phyloP scores from a whole-genome alignment of 2,888 invertebrate species.

The Dasysyrphus tricinctus region DNA sequence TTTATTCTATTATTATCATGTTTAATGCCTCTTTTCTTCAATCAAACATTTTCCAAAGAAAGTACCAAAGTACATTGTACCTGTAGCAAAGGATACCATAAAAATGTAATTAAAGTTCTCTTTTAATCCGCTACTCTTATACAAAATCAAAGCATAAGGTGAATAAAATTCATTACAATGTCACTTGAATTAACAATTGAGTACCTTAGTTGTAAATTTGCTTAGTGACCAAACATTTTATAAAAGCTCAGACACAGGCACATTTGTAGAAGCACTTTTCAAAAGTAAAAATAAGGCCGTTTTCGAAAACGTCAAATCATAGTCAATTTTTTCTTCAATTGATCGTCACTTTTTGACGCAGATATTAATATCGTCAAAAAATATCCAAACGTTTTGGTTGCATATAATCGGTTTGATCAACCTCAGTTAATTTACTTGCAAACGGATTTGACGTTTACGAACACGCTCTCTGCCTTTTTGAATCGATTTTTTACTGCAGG shows the following conservation, averaged over 20 bases:
- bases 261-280: constrained; percentile 27
- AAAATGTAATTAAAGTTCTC: constrained; percentile 40
- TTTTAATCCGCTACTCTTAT: background rate
- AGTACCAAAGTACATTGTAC: background rate
- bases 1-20: background rate
- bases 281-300: background rate
- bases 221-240: constrained; percentile 23
- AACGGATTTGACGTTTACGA: no score
- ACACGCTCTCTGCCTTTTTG: no score
- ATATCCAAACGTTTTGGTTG: no score
- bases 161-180: constrained; percentile 21
- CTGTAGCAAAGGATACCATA: constrained; percentile 38
- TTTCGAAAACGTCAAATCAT: no score
- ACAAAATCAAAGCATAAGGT: constrained; percentile 35
- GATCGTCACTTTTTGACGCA: no score
- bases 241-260: background rate
- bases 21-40: constrained; percentile 1
- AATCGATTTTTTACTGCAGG: no score
- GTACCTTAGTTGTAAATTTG: background rate
- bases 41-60: constrained; percentile 6
- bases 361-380: no score
- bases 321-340: no score
- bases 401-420: no score
- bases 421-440: no score
- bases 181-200: constrained; percentile 34